Base-by-base conservation (phyloP, 2,888 invertebrate species). In the Atethmia centrago region DNA sequence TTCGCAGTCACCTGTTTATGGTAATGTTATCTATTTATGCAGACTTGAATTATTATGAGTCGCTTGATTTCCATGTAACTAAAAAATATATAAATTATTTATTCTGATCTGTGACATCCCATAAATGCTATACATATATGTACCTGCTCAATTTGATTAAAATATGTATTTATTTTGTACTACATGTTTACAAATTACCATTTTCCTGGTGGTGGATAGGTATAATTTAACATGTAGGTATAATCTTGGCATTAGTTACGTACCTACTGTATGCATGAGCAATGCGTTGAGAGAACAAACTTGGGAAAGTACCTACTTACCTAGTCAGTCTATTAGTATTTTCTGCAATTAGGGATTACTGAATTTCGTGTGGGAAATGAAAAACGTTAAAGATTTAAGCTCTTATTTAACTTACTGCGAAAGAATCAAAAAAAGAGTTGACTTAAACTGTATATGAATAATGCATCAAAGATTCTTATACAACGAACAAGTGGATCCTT, bases 1-100 rank as follows among this genome's bases (percentile, higher is more conserved):
- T 90, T 87, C 80, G 74, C 80, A 80, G 78, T 84, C 84, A 86
- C 85, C 85, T 85, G 87, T 55, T 84, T 87, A 87, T 89, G 89
- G 77, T 87, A 87, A 88, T 89, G 59, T 85, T 71, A 72, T 77
- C 84, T 90, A 86, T 87, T 87, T 86, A 80, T 84, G 72, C 77
- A 62, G 74, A 83, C 72, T 74, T 74, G 72, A 82, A 80, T 84
- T 85, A 79, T 80, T 79, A 78, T 74, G 56, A 78, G 55, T 71
- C 65, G 69, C 40, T 5, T 77, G 83, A 72, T 82, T 79, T 76
- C 49, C 58, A 55, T 74, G 65, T 55, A 72, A 63, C 56, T 59
- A 68, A 79, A 75, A 80, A 72, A 72, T 61, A 58, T 42, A 71
- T 53, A 61, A 71, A 82, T 79, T 58, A 69, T 72, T 72, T 63